These are phyloP conservation scores for Oryzias melastigma DNA, from an alignment of 2,113 vertebrate species.

Conservation along the genomic window DNA sequence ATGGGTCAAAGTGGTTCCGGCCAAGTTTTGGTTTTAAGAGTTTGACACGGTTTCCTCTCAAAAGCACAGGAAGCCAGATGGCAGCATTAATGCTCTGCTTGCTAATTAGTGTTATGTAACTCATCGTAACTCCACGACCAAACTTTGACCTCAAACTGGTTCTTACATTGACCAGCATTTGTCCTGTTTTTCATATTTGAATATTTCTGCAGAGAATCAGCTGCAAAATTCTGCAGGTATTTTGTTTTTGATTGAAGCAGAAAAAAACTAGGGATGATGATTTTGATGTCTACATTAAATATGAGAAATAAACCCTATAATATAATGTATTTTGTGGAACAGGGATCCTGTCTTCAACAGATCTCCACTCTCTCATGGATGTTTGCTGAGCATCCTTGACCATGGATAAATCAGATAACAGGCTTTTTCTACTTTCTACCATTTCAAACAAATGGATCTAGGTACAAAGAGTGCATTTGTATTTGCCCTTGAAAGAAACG, in stretches of 20 bases:
- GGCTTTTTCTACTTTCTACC: slow-evolving; percentile 8
- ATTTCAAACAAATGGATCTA: slow-evolving; percentile 14
- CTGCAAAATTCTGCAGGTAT: too few relatives aligned
- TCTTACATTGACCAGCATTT: background rate
- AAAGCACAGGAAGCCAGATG: slow-evolving; percentile 8
- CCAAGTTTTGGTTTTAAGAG: background rate
- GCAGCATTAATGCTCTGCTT: background rate
- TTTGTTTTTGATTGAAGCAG: too few relatives aligned
- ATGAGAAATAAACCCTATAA: too few relatives aligned
- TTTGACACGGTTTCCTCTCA: slow-evolving; percentile 15
- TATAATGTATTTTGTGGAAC: background rate
- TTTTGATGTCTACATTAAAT: too few relatives aligned
- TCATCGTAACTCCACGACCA: background rate
- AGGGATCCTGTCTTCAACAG: background rate
- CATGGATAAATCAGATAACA: background rate
- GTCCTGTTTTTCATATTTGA: background rate
- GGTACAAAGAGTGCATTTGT: background rate
- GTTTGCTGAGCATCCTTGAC: background rate
- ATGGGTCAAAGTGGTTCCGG: slow-evolving; percentile 18
- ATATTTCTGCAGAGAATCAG: slow-evolving; percentile 3
- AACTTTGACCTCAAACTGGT: slow-evolving; percentile 7
- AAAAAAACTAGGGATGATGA: too few relatives aligned
- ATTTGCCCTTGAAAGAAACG: background rate
- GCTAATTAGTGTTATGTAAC: slow-evolving; percentile 13
- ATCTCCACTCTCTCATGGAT: slow-evolving; percentile 1